Evolutionary conservation across 2,888 invertebrate species (phyloP).

Genomic region (Tenthredo livida): DNA sequence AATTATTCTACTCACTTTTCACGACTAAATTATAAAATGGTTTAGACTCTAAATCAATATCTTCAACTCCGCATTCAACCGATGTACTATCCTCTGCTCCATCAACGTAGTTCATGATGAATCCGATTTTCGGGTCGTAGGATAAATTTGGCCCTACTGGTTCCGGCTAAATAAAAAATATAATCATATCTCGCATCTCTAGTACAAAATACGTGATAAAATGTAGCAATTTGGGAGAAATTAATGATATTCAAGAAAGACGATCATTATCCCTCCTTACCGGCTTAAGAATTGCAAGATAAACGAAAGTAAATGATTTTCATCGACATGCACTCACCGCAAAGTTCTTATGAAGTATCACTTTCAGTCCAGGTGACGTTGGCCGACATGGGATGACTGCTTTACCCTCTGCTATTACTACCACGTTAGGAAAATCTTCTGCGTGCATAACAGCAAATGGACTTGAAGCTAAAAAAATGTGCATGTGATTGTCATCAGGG

Average conservation of each 20-base stretch:
- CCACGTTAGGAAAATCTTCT: slow-evolving; percentile 72
- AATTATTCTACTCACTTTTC: not conserved
- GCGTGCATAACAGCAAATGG: slow-evolving; percentile 66
- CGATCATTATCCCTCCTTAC: not conserved
- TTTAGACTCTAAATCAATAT: fast-evolving
- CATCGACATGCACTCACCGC: not conserved
- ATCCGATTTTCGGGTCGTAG: slow-evolving; percentile 79
- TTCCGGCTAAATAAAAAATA: not conserved
- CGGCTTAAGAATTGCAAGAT: not conserved
- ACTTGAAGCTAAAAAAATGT: slow-evolving; percentile 76
- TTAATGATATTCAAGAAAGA: not conserved
- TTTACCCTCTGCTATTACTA: slow-evolving; percentile 76
- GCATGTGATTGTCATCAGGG: not conserved
- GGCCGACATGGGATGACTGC: slow-evolving; percentile 83
- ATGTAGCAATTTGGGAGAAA: not conserved
- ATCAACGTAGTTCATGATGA: slow-evolving; percentile 72
- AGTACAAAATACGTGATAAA: not conserved
- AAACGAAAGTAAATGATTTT: not conserved
- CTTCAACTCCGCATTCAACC: not conserved
- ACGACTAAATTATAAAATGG: not conserved
- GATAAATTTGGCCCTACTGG: not conserved
- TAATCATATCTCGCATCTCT: not conserved
- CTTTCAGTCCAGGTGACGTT: slow-evolving; percentile 83
- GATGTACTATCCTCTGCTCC: slow-evolving; percentile 65
- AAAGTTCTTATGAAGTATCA: slow-evolving; percentile 65